Evolutionary conservation across 1,140 invertebrate genomes (phyloP), one percentile per base, ranked within the genome.

Genomic region (Halesus radiatus): DNA sequence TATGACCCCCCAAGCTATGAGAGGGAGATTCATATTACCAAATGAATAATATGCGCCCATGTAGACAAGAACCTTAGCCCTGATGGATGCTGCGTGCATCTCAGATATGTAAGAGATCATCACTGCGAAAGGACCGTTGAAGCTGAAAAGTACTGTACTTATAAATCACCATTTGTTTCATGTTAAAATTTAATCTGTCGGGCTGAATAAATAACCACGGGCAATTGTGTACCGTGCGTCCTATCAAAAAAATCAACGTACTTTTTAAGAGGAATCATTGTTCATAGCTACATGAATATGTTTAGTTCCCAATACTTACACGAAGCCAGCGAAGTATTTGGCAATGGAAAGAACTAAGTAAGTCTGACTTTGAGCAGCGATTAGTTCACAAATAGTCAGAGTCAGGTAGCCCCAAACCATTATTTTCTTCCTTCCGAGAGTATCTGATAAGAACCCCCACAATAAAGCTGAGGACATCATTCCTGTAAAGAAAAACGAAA

Each of bases 361-460:
- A 70, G 90, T 93, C 85, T 95, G 95, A 15, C 94, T 93, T 53
- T 95, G 87, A 22, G 93, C 91, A 13, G 93, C 92, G 0, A 91
- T 82, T 7, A 95, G 84, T 20, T 93, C 94, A 73, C 93, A 92
- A 7, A 96, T 81, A 1, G 92, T 92, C 81, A 96, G 92, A 0
- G 92, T 85, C n/a, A 94, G 86, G 84, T 94, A 94, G 1, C 95
- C 95, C 83, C 91, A 92, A 26, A 95, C 88, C 29, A 97, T 88
- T 52, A 96, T 90, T 60, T 91, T 90, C 75, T 91, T 91, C 13
- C 96, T 90, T 0, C 96, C 96, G 29, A 93, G 88, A 0, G 93
- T 92, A 85, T 97, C 96, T 0, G 94, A 94, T 7, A 96, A 84
- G 79, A 94, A 95, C 3, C 96, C 96, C 95, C 95, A 97, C 18